Percentiles rank a stretch among this genome's conserved stretches.
phyloP scores from a whole-genome alignment of 2,113 vertebrate genomes.

The Struthidea cinerea region DNA sequence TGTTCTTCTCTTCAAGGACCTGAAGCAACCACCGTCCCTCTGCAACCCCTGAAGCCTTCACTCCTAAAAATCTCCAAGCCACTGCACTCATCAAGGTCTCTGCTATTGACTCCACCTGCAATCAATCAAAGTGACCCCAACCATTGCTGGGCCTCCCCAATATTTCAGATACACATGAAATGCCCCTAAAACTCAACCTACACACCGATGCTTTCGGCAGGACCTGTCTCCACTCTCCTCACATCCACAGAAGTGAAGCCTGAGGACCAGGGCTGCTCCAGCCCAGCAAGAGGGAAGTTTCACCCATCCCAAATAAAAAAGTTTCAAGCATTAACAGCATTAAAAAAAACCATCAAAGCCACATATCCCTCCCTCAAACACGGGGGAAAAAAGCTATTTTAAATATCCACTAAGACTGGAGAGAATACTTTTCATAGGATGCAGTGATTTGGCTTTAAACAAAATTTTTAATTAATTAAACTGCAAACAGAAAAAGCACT shows the following conservation, averaged over 20 bases:
- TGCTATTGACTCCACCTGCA: not conserved
- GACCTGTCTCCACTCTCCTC: not conserved
- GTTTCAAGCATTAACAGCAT: not conserved
- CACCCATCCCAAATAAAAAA: not conserved
- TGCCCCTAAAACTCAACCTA: not conserved
- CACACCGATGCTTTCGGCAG: fast-evolving
- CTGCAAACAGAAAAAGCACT: not conserved
- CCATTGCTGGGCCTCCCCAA: fast-evolving
- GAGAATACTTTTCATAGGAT: not conserved
- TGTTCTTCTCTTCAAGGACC: not conserved
- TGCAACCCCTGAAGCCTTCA: not conserved
- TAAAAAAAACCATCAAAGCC: not conserved
- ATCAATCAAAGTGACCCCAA: not conserved
- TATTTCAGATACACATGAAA: not conserved
- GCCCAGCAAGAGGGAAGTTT: not conserved
- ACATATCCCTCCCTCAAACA: not conserved
- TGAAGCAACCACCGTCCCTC: fast-evolving
- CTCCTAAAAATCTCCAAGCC: not conserved
- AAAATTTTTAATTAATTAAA: not conserved
- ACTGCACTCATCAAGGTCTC: not conserved
- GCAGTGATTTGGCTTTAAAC: not conserved
- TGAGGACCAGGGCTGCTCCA: not conserved
- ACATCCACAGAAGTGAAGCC: not conserved
- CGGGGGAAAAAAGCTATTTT: fast-evolving
- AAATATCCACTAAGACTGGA: not conserved